These are phyloP conservation scores for Lepidochitona cinerea DNA, from an alignment of 2,888 invertebrate species.

Conservation along the genomic window DNA sequence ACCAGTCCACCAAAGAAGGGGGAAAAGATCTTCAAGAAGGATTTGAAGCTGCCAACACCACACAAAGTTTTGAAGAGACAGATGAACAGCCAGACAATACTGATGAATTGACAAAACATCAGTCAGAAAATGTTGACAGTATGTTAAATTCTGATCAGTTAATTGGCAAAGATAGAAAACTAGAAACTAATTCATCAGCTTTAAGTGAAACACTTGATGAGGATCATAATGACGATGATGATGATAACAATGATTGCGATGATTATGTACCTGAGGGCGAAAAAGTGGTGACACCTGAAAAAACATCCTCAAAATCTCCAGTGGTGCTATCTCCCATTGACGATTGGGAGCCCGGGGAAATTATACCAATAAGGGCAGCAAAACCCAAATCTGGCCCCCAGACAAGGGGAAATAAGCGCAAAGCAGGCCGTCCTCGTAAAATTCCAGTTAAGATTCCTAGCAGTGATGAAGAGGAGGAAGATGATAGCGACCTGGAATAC, in stretches of 20 bases:
- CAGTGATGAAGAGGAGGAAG: not conserved
- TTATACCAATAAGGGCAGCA: not conserved
- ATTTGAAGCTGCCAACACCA: not conserved
- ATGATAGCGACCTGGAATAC: not conserved
- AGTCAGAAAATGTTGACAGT: too few species aligned
- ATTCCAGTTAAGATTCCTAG: not conserved
- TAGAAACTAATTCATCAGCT: too few species aligned
- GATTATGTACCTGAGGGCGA: not conserved
- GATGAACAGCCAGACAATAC: too few species aligned
- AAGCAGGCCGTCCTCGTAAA: not conserved
- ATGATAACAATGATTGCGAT: not conserved
- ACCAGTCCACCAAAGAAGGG: not conserved
- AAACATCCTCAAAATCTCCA: not conserved
- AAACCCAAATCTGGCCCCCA: not conserved
- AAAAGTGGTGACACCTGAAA: not conserved
- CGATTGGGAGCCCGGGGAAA: too few species aligned
- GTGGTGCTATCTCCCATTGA: too few species aligned
- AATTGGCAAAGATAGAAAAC: too few species aligned
- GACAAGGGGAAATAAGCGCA: not conserved
- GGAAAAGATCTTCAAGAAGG: not conserved
- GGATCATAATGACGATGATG: not conserved
- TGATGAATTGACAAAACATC: too few species aligned
- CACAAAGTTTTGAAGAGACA: too few species aligned
- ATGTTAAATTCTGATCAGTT: too few species aligned
- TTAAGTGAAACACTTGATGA: not conserved